A percentile compares a stretch with the other conserved stretches of the same genome.
Conservation (phyloP, 2,113 vertebrate genomes). For the Gasterosteus aculeatus region DNA sequence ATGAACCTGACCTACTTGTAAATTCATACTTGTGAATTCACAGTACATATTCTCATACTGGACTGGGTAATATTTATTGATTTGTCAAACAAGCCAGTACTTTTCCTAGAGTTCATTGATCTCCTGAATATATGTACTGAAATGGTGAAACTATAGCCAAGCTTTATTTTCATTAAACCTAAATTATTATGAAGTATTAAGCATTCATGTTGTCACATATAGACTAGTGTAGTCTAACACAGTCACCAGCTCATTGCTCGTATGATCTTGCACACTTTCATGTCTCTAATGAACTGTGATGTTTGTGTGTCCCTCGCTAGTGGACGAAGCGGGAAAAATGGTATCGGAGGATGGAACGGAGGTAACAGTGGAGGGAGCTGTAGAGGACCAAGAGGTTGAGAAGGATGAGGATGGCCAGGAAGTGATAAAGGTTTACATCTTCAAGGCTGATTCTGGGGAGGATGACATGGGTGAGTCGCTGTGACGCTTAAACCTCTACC, state of each 20-base stretch:
- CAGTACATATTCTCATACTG: background rate
- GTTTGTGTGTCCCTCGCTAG: constrained; percentile 69
- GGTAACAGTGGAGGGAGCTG: constrained; percentile 89
- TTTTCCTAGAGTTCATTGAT: background rate
- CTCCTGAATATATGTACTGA: background rate
- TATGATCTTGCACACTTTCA: background rate
- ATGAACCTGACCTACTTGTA: background rate
- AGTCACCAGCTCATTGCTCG: background rate
- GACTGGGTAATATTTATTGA: background rate
- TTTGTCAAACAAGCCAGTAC: background rate
- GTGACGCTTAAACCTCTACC: background rate
- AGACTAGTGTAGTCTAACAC: background rate
- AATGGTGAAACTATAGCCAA: background rate
- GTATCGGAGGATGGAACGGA: constrained; percentile 92
- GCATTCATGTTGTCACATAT: background rate
- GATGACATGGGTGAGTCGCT: constrained; percentile 92
- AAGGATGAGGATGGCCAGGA: constrained; percentile 96
- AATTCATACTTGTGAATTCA: background rate
- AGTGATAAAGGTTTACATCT: constrained; percentile 99
- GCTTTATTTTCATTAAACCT: background rate
- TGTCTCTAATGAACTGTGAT: background rate
- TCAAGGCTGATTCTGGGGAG: constrained; percentile 97
- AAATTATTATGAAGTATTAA: background rate
- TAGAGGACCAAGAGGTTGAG: constrained; percentile 87
- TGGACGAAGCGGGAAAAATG: constrained; percentile 97